Evolutionary conservation across 2,797 vertebrate genomes (phyloP), one percentile per base, ranked within the genome.

Genomic region (Otus scops): DNA sequence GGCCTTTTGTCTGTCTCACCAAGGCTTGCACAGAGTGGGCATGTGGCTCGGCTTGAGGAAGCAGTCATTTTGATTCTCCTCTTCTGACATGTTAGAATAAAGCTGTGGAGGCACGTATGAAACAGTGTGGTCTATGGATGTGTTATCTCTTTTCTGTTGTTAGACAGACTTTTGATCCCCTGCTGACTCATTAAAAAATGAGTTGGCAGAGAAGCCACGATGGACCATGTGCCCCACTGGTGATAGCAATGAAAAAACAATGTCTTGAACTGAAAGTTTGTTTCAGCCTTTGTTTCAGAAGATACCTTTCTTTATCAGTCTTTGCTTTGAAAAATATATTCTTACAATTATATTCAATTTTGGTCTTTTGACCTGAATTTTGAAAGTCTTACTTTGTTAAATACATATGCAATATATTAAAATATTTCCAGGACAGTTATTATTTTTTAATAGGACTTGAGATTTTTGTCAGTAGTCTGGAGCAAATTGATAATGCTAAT

Each of bases 161-260:
- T 95, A 91, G 88, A 95, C 91, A 96, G 89, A 92, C 84, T 94
- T 91, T 84, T 77, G 71, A 93, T 91, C 53, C 76, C 4, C 14
- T 87, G 95, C 85, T 96, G 95, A 96, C 95, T 97, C 96, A 97
- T 64, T 30, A 45, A 83, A 79, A 95, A 86, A 84, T 83, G 54
- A 65, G 71, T 5, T 97, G 97, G 94, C 87, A 92, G 59, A 85
- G 74, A 88, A 73, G 92, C 59, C 85, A 69, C 27, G 7, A 92
- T 93, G 88, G 78, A 69, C 87, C 92, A 34, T 96, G 92, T 92
- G 94, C 88, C 93, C 53, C 79, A 69, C 68, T 89, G 45, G 71
- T 93, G 94, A 95, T 91, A 96, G 85, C 87, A 92, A 45, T 85
- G 81, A 94, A 96, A 96, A 96, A 96, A 86, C 81, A 94, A 89